Conservation (phyloP, 2,888 invertebrate genomes). For the Apotomis betuletana region DNA sequence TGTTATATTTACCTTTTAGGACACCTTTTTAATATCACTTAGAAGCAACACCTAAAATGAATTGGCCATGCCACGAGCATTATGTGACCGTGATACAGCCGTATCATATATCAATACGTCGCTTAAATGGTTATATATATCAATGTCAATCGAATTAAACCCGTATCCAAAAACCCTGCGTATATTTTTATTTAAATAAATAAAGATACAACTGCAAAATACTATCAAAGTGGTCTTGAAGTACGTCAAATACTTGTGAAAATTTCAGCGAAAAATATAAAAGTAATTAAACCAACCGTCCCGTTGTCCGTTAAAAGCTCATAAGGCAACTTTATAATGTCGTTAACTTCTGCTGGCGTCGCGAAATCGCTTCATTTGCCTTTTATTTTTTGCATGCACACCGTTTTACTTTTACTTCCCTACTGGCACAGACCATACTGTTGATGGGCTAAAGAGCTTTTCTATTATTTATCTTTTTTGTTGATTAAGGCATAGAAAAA, state of each 20-base stretch:
- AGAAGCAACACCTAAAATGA: no score
- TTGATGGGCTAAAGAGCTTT: neutral
- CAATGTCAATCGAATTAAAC: no score
- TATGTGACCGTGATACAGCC: no score
- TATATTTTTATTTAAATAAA: no score
- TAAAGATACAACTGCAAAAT: no score
- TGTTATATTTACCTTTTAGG: no score
- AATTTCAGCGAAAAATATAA: slow-evolving; percentile 26
- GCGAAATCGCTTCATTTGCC: slow-evolving; percentile 37
- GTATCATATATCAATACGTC: no score
- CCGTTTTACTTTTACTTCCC: slow-evolving; percentile 18
- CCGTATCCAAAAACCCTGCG: no score
- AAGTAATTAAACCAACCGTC: slow-evolving; percentile 31
- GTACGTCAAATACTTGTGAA: slow-evolving; percentile 13
- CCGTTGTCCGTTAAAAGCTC: slow-evolving; percentile 37
- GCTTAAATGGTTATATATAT: no score
- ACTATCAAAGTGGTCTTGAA: neutral
- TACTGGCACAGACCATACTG: neutral
- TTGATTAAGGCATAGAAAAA: no score
- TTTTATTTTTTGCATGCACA: slow-evolving; percentile 29
- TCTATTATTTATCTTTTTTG: neutral
- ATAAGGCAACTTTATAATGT: slow-evolving; percentile 41
- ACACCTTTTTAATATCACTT: no score
- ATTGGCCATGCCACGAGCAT: no score
- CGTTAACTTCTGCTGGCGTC: slow-evolving; percentile 35